These are phyloP conservation scores for Sebastes goodei DNA, from an alignment of 2,797 vertebrate genomes.

Conservation along the genomic window DNA sequence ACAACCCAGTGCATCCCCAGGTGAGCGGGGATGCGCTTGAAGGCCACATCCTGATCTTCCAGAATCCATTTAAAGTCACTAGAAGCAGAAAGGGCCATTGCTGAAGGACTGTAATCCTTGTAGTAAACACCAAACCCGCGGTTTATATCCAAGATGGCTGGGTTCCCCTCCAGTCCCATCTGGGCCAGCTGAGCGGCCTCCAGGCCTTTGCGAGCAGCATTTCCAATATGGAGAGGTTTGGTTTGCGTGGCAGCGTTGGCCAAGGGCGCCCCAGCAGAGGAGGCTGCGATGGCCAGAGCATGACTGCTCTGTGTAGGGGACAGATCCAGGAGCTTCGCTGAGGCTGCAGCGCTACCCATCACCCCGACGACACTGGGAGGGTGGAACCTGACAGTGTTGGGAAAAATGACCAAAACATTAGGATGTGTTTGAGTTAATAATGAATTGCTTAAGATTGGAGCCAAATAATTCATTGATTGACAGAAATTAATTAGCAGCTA, in stretches of 20 bases:
- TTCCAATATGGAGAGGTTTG: constrained; percentile 92
- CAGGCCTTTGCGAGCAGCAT: constrained; percentile 88
- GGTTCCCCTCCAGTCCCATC: constrained; percentile 88
- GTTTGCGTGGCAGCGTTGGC: constrained; percentile 94
- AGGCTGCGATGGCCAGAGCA: constrained; percentile 91
- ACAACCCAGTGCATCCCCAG: constrained; percentile 93
- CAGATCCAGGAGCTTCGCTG: constrained; percentile 88
- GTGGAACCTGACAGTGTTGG: constrained; percentile 86
- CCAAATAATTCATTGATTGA: not conserved
- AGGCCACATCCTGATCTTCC: constrained; percentile 90
- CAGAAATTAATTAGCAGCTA: not conserved
- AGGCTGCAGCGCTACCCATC: constrained; percentile 92
- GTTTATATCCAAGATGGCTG: constrained; percentile 85
- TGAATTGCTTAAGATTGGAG: not conserved
- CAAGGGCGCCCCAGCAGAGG: constrained; percentile 91
- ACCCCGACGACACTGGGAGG: constrained; percentile 93
- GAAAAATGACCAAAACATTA: not conserved
- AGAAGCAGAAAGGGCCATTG: constrained; percentile 67
- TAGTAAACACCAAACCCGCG: constrained; percentile 91
- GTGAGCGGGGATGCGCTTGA: constrained; percentile 93
- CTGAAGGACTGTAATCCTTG: constrained; percentile 84
- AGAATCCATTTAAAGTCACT: constrained; percentile 87
- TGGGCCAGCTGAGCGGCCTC: constrained; percentile 89
- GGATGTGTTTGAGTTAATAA: not conserved
- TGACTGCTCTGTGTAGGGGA: constrained; percentile 82